Evolutionary conservation across 2,797 vertebrate species (phyloP).

Genomic region (Sebastolobus altivelis): DNA sequence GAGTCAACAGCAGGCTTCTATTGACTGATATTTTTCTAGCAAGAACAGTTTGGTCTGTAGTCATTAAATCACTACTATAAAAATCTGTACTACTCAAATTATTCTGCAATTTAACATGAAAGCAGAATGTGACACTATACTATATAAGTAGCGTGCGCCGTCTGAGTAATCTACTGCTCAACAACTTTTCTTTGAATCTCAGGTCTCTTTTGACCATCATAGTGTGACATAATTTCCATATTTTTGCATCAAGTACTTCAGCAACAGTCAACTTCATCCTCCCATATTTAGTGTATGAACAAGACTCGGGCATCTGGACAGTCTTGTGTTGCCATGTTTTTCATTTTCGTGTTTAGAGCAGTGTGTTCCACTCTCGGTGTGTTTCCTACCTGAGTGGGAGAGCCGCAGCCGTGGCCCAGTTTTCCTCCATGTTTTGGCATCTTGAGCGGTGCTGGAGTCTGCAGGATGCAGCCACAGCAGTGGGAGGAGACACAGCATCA

Average conservation of each 20-base stretch:
- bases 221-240: rapidly evolving
- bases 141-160: too few species aligned
- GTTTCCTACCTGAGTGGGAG: slow-evolving; percentile 68
- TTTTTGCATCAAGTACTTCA: too few species aligned
- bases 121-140: too few species aligned
- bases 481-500: slow-evolving; percentile 25
- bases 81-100: too few species aligned
- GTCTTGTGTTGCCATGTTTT: background rate
- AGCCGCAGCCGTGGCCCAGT: slow-evolving; percentile 69
- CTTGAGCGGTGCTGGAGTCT: background rate
- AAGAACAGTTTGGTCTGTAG: too few species aligned
- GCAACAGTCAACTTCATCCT: background rate
- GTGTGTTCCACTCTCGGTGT: background rate
- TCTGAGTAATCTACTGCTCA: too few species aligned
- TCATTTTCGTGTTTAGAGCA: background rate
- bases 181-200: background rate
- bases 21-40: too few species aligned
- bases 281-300: background rate
- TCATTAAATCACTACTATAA: too few species aligned
- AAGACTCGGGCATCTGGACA: too few species aligned
- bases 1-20: background rate
- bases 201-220: background rate
- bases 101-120: too few species aligned
- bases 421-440: slow-evolving; percentile 54
- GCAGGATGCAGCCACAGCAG: slow-evolving; percentile 44